These are phyloP conservation scores for Oncorhynchus keta DNA, from an alignment of 2,113 vertebrate species.

Conservation along the genomic window DNA sequence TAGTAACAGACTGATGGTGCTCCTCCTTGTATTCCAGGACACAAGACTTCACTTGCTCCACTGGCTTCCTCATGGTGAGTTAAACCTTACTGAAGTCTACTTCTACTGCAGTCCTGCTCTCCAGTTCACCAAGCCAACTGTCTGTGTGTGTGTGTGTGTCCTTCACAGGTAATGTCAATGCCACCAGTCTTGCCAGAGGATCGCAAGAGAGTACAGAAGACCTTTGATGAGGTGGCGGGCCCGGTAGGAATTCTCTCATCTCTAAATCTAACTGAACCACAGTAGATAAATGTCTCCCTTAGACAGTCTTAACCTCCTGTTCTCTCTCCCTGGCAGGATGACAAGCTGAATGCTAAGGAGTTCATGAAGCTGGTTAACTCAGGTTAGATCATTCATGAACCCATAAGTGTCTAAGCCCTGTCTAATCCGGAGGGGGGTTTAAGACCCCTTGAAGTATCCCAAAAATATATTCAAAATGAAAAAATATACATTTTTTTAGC, in stretches of 20 bases:
- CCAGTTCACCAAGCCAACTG: neutral
- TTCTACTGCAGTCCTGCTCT: neutral
- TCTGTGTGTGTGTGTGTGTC: conserved; percentile 53
- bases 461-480: too few species aligned
- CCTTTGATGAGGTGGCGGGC: conserved; percentile 65
- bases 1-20: conserved; percentile 6
- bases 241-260: conserved; percentile 50
- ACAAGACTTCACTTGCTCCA: conserved; percentile 67
- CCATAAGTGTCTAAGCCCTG: too few species aligned
- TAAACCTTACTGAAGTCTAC: neutral
- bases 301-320: conserved; percentile 24
- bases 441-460: too few species aligned
- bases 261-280: neutral
- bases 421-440: too few species aligned
- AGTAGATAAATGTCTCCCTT: too few species aligned
- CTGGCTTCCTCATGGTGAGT: conserved; percentile 62
- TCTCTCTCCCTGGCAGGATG: conserved; percentile 55
- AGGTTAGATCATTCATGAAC: conserved; percentile 51
- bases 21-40: conserved; percentile 57
- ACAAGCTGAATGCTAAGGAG: conserved; percentile 63
- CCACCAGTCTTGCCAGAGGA: conserved; percentile 59
- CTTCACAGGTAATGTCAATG: conserved; percentile 54
- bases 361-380: conserved; percentile 71
- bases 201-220: conserved; percentile 50
- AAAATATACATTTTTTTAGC: too few species aligned